Evolutionary conservation across 2,113 vertebrate species (phyloP).

Genomic region (Brachypteracias leptosomus): DNA sequence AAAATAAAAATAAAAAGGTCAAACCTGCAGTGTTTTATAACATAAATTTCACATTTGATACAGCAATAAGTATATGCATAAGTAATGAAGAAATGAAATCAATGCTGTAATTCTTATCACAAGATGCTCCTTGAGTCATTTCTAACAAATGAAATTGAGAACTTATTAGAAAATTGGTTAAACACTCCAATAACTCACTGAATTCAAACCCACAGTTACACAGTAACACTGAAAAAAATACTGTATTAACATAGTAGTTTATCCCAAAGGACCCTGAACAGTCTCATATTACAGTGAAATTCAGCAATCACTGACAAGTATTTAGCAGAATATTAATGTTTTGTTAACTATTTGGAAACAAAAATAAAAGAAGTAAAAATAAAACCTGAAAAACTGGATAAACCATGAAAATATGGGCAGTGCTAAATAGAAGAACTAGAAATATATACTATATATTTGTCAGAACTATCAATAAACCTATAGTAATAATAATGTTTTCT

Average conservation of each 20-base stretch:
- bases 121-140: background rate
- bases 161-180: background rate
- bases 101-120: background rate
- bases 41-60: background rate
- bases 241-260: background rate
- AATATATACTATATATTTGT: background rate
- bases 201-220: background rate
- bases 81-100: background rate
- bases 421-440: background rate
- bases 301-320: background rate
- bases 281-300: background rate
- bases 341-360: background rate
- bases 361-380: background rate
- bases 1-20: background rate
- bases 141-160: background rate
- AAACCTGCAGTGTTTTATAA: background rate
- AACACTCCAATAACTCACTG: background rate
- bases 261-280: background rate
- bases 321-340: background rate
- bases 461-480: background rate
- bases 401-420: background rate
- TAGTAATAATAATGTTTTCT: background rate
- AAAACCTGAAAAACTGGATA: background rate
- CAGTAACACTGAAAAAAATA: background rate
- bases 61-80: background rate